Evolutionary conservation across 2,113 vertebrate species (phyloP), one percentile per base, ranked within the genome.

Genomic region (Bos javanicus): DNA sequence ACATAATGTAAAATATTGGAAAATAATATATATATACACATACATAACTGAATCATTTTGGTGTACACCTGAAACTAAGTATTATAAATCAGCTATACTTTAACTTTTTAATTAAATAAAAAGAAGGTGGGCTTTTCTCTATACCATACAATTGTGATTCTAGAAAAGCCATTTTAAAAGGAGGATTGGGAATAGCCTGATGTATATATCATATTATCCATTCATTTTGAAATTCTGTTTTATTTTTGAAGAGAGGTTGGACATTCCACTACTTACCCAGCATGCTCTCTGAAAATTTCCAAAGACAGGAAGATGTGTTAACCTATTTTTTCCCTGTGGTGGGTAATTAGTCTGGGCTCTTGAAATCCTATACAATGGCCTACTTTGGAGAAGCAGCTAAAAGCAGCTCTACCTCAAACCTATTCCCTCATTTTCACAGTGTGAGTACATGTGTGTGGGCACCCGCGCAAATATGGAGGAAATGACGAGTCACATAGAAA

Each of bases 311-410:
- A 39, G 67, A n/a, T 25, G 46, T 36, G 7, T 80, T 30, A 10
- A 46, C 17, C n/a, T 80, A 33, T 26, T 62, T 87, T 28, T 23
- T 0, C 39, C 60, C 26, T 54, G 30, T 67, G n/a, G 56, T 52
- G 28, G 16, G 14, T 67, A 54, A 78, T 80, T 93, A 59, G 56
- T 56, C 16, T 89, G 87, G 36, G 52, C 57, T 94, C 83, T 87
- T 89, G 71, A 95, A 96, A 95, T 56, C 7, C 30, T 87, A 23
- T 52, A 26, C 3, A 78, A 76, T 48, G 62, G 56, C 26, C 13
- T 93, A 90, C 62, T 97, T 95, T 93, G 33, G 57, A 92, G 84
- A 91, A 83, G 28, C 25, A 43, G 71, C 25, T 82, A 59, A 86
- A 95, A 95, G 5, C 46, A 86, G 54, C 30, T 96, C 60, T 57